Conservation (phyloP, 2,113 vertebrate species). For the Bujurquina vittata region DNA sequence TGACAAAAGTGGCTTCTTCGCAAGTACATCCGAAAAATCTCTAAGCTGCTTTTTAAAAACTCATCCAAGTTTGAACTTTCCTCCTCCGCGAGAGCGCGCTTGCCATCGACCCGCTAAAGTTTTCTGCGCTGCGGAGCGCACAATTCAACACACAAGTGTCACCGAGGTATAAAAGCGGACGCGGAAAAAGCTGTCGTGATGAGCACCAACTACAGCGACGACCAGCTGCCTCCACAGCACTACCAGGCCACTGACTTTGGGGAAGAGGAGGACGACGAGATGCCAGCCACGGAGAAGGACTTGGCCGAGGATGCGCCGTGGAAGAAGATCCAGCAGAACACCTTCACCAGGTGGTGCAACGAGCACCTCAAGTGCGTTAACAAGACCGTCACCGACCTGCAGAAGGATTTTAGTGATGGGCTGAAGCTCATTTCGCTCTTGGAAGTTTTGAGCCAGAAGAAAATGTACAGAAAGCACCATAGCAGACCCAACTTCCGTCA, state of each 20-base stretch:
- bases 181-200: slow-evolving; percentile 73
- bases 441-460: slow-evolving; percentile 96
- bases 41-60: slow-evolving; percentile 34
- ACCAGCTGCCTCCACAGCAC: slow-evolving; percentile 76
- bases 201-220: slow-evolving; percentile 82
- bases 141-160: slow-evolving; percentile 64
- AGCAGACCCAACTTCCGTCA: slow-evolving; percentile 93
- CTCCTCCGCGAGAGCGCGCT: slow-evolving; percentile 51
- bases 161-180: slow-evolving; percentile 75
- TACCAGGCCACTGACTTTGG: slow-evolving; percentile 80
- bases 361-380: slow-evolving; percentile 91
- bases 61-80: slow-evolving; percentile 62
- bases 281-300: slow-evolving; percentile 96
- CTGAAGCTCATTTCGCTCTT: slow-evolving; percentile 92
- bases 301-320: slow-evolving; percentile 95
- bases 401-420: slow-evolving; percentile 91
- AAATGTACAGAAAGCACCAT: slow-evolving; percentile 94
- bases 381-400: slow-evolving; percentile 88
- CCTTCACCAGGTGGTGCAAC: slow-evolving; percentile 97
- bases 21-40: slow-evolving; percentile 68
- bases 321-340: slow-evolving; percentile 99
- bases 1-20: slow-evolving; percentile 68
- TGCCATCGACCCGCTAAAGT: slow-evolving; percentile 67
- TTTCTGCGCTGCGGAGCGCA: slow-evolving; percentile 46
- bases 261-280: slow-evolving; percentile 86